These are phyloP conservation scores for Pteropus rufus DNA, from an alignment of 2,797 vertebrate species.

Conservation along the genomic window DNA sequence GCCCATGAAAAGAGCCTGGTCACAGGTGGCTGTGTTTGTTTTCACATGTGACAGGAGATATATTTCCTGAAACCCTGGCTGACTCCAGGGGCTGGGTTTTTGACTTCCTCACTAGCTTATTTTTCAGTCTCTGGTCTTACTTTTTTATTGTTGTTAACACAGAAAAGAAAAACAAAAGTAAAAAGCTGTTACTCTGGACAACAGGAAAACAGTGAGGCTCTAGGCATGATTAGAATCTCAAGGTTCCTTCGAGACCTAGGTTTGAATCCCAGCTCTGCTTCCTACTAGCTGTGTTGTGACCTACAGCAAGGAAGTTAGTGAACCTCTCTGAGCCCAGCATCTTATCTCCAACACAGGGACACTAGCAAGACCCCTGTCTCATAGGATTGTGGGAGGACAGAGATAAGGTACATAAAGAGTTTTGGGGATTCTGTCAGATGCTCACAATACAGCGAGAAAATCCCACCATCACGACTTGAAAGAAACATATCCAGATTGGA, in stretches of 20 bases:
- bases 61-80: constrained; percentile 23
- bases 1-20: neutral
- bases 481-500: neutral
- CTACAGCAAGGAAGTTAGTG: neutral
- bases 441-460: neutral
- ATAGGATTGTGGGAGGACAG: fast-evolving
- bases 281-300: neutral
- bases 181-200: neutral
- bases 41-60: neutral
- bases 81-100: neutral
- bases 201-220: neutral
- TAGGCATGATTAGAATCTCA: neutral
- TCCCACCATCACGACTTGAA: neutral
- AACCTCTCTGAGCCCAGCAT: neutral
- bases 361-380: neutral
- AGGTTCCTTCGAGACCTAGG: neutral
- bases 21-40: constrained; percentile 3
- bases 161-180: neutral
- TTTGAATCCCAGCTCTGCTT: neutral
- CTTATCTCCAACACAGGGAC: neutral
- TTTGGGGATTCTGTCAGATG: neutral
- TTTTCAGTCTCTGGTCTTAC: neutral
- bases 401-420: fast-evolving
- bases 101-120: neutral
- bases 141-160: neutral